Conservation (phyloP, 2,113 vertebrate genomes). For the Ptyas mucosa region DNA sequence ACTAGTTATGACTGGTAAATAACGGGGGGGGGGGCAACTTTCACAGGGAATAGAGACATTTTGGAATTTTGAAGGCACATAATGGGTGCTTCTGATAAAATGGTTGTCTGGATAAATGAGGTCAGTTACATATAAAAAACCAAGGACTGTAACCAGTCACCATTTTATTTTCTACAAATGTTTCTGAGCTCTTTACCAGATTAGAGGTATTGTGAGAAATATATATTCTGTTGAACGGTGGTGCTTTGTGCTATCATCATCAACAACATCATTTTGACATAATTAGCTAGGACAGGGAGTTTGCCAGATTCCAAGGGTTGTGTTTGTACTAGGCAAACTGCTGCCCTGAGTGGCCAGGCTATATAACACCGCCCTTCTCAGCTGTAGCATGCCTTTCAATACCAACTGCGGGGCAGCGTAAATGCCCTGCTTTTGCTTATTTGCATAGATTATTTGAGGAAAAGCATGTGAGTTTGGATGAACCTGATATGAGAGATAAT, state of each 20-base stretch:
- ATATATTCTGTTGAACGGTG: background rate
- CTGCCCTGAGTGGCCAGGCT: background rate
- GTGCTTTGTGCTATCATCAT: background rate
- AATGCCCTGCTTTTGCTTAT: background rate
- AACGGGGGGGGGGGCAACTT: background rate
- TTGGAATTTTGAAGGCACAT: background rate
- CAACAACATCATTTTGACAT: background rate
- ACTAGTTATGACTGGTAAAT: background rate
- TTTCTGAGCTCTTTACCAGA: background rate
- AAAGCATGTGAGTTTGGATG: background rate
- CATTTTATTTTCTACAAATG: background rate
- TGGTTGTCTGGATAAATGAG: background rate
- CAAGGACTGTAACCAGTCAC: background rate
- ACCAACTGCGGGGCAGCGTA: background rate
- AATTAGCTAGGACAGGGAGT: background rate
- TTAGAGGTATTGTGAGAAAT: background rate
- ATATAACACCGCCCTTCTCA: background rate
- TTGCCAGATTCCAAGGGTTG: background rate
- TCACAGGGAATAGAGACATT: background rate
- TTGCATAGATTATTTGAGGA: background rate
- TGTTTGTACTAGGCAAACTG: background rate
- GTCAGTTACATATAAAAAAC: background rate
- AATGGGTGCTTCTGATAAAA: background rate
- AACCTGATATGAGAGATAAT: background rate
- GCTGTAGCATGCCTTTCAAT: background rate